Evolutionary conservation across 1,140 invertebrate species (phyloP), one percentile per base, ranked within the genome.

Genomic region (Arion vulgaris): DNA sequence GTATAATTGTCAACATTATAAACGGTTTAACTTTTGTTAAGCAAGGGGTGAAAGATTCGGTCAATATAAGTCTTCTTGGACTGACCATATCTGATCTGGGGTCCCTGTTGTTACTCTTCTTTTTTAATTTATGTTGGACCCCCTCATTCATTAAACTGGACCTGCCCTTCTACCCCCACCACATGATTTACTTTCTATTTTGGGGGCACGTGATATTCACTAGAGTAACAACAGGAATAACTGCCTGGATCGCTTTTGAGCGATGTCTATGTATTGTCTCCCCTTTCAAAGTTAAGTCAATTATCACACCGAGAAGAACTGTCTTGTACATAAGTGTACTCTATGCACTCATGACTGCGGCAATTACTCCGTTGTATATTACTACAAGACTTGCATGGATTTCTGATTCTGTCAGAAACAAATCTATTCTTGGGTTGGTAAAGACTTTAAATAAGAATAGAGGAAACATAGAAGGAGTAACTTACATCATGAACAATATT

Each of bases 51-150:
- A 7, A 23, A 39, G 41, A 45, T 41, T 72, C 71, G 0, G 41
- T 72, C 36, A 72, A 72, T 38, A 72, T 72, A 19, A 72, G 71
- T 72, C 71, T 72, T 45, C 41, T 72, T n/a, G 36, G 71, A 4
- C 36, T 72, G 7, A 23, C 36, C 23, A 39, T 72, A 41, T 72
- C 71, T n/a, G 71, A 72, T 19, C 23, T 72, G 15, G 36, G 36
- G n/a, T n/a, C 41, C 71, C 7, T n/a, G 39, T 9, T 1, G 39
- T 38, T 72, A 41, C 7, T 5, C 9, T n/a, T 9, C 26, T 23
- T 39, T 41, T 4, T 19, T 45, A 72, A 41, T 72, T 26, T 41
- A 19, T 72, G 17, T 32, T 41, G 19, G 23, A 39, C 23, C n/a
- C 71, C 36, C 13, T n/a, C 71, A 11, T 9, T 45, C 2, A 1